Evolutionary conservation across 2,888 invertebrate genomes (phyloP), one percentile per base, ranked within the genome.

Genomic region (Macrosoma leucophasiata): DNA sequence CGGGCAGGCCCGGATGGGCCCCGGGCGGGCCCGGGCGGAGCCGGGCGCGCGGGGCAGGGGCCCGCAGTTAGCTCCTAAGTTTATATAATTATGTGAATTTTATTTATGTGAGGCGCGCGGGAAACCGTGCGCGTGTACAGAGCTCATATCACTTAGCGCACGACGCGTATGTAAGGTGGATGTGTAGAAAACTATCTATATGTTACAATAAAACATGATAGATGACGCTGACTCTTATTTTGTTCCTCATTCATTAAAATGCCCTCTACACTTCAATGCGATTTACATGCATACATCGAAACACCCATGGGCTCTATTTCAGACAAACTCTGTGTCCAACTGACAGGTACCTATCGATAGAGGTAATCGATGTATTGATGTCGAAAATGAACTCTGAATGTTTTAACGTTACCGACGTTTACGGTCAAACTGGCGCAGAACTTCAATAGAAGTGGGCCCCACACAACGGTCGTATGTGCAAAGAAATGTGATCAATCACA

Each of bases 161-260:
- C 61, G 59, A 60, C 56, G 58, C 62, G 68, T 62, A 66, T 62
- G 75, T 76, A 67, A 72, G 76, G 74, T 75, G 74, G 70, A 74
- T 74, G 76, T 75, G 74, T 79, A 79, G 78, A 69, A 62, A 70
- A 71, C 67, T 78, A 74, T 79, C 76, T 78, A 64, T 76, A 70
- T 79, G 79, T 79, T 79, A 77, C 67, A 75, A 76, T 78, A 76
- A 79, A 79, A 78, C 68, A 70, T 70, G 54, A 79, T 78, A 81
- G 76, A 77, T 49, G 54, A 67, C 53, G 55, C 57, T 40, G 33
- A 15, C 21, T 39, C 74, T 78, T 41, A 72, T 72, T 77, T 58
- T 12, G 26, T 15, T 24, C 13, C 32, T 38, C 20, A 10, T 12
- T 23, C 7, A 23, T 12, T n/a, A n/a, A n/a, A n/a, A n/a, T n/a